A percentile compares a stretch with the other conserved stretches of the same genome.
phyloP scores from a whole-genome alignment of 37 sponge, comb jelly and placozoan genomes.

The Spongilla lacustris region DNA sequence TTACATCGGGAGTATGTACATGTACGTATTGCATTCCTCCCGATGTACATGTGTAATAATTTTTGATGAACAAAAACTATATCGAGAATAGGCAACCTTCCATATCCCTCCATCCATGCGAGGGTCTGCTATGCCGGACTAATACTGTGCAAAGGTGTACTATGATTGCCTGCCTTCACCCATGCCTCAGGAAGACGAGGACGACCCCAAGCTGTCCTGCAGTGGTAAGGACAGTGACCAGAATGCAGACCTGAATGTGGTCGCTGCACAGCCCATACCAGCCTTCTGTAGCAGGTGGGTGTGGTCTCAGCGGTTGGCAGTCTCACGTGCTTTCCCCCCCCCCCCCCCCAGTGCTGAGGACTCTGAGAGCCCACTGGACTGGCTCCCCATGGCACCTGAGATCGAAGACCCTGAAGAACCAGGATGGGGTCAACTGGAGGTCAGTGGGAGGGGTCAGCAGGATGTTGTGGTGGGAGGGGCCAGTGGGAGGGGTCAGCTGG shows the following conservation, averaged over 20 bases:
- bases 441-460: conserved; percentile 16
- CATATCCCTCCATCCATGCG: too few relatives aligned
- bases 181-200: conserved; percentile 70
- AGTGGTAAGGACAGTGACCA: not conserved
- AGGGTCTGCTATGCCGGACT: too few relatives aligned
- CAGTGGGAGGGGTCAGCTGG: not conserved
- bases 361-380: conserved; percentile 77
- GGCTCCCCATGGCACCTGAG: conserved; percentile 94
- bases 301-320: not conserved
- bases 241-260: conserved; percentile 53
- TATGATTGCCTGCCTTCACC: too few relatives aligned
- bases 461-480: not conserved
- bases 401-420: conserved; percentile 97
- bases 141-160: too few relatives aligned
- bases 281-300: conserved; percentile 91
- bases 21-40: too few relatives aligned
- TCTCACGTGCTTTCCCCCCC: not conserved
- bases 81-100: too few relatives aligned
- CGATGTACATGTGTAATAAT: too few relatives aligned
- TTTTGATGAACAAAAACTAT: too few relatives aligned
- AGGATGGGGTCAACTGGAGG: conserved; percentile 97
- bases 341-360: conserved; percentile 67
- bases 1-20: too few relatives aligned
- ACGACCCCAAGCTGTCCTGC: conserved; percentile 25
- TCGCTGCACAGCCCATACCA: conserved; percentile 72